A percentile compares a stretch with the other conserved stretches of the same genome.
Evolutionary conservation across 2,797 vertebrate species (phyloP).

Genomic region (Poecile montanus): DNA sequence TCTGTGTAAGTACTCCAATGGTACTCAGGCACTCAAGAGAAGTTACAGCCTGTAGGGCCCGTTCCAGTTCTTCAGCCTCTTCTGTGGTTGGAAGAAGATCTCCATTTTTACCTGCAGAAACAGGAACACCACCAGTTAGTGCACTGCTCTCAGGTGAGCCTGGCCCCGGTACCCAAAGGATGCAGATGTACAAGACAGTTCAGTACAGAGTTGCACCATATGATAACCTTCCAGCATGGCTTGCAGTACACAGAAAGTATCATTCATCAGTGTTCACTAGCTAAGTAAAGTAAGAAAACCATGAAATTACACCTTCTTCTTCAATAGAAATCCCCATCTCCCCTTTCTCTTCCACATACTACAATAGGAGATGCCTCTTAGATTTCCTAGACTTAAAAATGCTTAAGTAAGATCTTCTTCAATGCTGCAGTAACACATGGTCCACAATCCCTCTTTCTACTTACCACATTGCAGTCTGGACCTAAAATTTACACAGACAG

Average conservation of each 20-base stretch:
- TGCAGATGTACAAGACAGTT: neutral
- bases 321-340: neutral
- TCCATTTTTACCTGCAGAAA: constrained; percentile 92
- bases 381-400: neutral
- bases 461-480: neutral
- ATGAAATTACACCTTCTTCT: neutral
- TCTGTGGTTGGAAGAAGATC: constrained; percentile 97
- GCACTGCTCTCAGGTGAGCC: neutral
- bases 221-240: neutral
- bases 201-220: neutral
- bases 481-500: neutral
- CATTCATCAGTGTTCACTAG: neutral
- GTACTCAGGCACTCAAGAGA: constrained; percentile 97
- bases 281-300: neutral
- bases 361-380: neutral
- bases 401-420: neutral
- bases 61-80: constrained; percentile 97
- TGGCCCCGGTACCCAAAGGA: neutral
- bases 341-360: neutral
- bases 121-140: constrained; percentile 14
- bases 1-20: constrained; percentile 90
- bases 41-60: constrained; percentile 96
- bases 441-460: neutral
- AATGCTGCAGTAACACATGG: neutral
- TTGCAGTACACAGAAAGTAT: neutral